These are phyloP conservation scores for Cryptocephalus moraei DNA, from an alignment of 2,888 invertebrate species.

Conservation along the genomic window DNA sequence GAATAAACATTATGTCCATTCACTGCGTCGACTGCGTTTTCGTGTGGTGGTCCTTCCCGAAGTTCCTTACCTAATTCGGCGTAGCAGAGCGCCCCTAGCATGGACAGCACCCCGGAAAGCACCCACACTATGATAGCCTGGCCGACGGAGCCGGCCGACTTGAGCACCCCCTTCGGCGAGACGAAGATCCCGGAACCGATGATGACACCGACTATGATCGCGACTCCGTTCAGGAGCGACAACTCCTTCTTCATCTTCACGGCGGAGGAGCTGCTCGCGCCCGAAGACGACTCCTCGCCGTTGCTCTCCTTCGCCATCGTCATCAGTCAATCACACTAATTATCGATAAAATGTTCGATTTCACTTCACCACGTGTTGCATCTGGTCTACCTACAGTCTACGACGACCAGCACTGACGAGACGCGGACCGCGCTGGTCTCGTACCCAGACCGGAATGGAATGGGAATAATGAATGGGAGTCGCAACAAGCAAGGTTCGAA, in stretches of 20 bases:
- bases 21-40: too few species aligned
- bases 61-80: conserved; percentile 71
- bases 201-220: conserved; percentile 89
- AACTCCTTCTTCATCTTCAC: conserved; percentile 81
- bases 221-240: conserved; percentile 83
- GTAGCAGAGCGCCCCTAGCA: conserved; percentile 92
- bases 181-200: conserved; percentile 97
- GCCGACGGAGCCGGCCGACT: conserved; percentile 83
- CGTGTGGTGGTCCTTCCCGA: too few species aligned
- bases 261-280: conserved; percentile 25
- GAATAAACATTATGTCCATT: too few species aligned
- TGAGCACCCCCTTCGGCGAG: conserved; percentile 87
- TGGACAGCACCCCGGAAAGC: conserved; percentile 78
- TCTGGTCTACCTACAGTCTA: too few species aligned
- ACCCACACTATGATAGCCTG: conserved; percentile 82
- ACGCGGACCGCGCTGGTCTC: too few species aligned
- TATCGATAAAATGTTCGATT: too few species aligned
- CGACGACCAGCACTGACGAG: too few species aligned
- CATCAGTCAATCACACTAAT: too few species aligned
- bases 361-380: too few species aligned
- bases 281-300: conserved; percentile 1
- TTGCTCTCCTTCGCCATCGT: conserved; percentile 1
- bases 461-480: too few species aligned
- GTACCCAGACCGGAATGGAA: too few species aligned
- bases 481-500: too few species aligned